Base-by-base conservation (phyloP, 2,113 vertebrate genomes). In the Anseranas semipalmata region DNA sequence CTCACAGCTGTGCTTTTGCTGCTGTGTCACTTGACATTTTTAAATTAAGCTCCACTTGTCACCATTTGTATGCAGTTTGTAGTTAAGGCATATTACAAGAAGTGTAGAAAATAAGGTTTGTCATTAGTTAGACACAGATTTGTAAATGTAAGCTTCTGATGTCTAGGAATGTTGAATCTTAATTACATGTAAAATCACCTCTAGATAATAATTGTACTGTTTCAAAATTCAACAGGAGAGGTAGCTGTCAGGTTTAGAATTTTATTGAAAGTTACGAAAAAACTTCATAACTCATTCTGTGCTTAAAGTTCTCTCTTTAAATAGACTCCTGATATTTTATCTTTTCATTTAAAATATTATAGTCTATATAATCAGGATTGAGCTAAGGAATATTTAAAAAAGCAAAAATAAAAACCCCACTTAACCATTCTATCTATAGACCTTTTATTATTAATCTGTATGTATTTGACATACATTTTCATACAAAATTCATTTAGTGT, bases 1-100 rank as follows among this genome's bases (percentile, higher is more conserved):
- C 85, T 97, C 96, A 89, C 97, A 97, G 97, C 97, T 97, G 97
- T 92, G 92, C 93, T 88, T 95, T 76, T 83, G 94, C 95, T 97
- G 94, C 93, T 93, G 85, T 96, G 91, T 92, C 95, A 89, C 95
- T 96, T 96, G 93, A 97, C 92, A 89, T 95, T 96, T 97, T 95
- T 80, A 94, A 96, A 95, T 89, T 58, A 92, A 83, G 95, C 94
- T 96, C 92, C 72, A 82, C 91, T 96, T 92, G 95, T 95, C 94
- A 89, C 90, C 85, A 53, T 95, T 91, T 95, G 79, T 74, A 19
- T 67, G 71, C 68, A 37, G 89, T 95, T 96, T 96, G 92, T 96
- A 87, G 92, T 89, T 90, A 78, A 93, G 91, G 78, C 91, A 24
- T 70, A 62, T 96, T 93, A 82, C 90, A 75, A 85, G 79, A 83